Percentiles rank a stretch among this genome's conserved stretches.
These are phyloP conservation scores for Corvus moneduloides DNA, from an alignment of 2,113 vertebrate species.

Conservation along the genomic window DNA sequence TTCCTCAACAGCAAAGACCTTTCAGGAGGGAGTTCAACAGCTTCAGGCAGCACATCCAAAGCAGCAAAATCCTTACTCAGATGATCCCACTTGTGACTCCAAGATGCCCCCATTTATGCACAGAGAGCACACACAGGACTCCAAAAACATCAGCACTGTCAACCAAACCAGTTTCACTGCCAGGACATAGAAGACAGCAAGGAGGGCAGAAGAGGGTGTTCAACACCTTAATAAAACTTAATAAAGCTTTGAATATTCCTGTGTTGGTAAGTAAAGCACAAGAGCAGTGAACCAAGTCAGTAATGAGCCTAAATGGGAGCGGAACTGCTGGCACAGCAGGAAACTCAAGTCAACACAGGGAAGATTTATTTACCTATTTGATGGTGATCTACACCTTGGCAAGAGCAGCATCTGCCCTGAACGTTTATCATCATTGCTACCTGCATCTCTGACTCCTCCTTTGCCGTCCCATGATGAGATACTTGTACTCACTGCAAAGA, in stretches of 20 bases:
- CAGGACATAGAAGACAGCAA: accelerated
- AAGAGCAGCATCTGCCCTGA: not conserved
- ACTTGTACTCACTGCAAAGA: not conserved
- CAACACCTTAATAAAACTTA: not conserved
- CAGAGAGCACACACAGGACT: not conserved
- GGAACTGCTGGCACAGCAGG: not conserved
- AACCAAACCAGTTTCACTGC: accelerated
- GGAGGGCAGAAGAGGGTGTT: not conserved
- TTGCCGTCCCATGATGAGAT: not conserved
- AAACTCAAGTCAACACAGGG: not conserved
- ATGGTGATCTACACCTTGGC: not conserved
- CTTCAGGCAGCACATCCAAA: not conserved
- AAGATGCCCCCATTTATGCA: not conserved
- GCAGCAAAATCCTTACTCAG: not conserved
- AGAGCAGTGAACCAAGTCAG: not conserved
- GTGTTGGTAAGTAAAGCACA: not conserved
- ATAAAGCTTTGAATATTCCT: not conserved
- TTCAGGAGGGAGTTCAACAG: not conserved
- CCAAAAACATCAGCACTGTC: not conserved
- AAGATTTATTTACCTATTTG: not conserved
- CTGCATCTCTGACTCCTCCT: not conserved
- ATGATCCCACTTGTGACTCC: accelerated
- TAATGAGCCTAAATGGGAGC: not conserved
- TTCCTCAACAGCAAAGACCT: not conserved
- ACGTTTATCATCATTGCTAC: not conserved